Evolutionary conservation across 2,113 vertebrate species (phyloP), one percentile per base, ranked within the genome.

Genomic region (Isurus oxyrinchus): DNA sequence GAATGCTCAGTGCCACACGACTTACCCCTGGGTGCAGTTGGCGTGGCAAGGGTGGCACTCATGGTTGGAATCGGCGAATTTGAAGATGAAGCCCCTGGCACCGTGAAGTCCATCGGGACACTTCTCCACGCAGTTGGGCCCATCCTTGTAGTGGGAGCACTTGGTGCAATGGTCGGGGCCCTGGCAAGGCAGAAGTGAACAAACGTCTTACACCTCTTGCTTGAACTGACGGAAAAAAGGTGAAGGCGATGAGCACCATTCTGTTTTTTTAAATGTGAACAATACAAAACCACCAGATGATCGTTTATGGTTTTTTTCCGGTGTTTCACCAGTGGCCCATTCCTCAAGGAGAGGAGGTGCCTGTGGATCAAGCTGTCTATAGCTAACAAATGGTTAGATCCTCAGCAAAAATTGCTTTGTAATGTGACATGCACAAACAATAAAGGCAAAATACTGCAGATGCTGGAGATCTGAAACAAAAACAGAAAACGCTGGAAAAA

Each of bases 11-110:
- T 44, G 35, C 19, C 31, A 6, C 0, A 2, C 8, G 35, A n/a
- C 99, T 98, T 98, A 99, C 99, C 99, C 99, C 96, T 99, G 99
- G 76, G 99, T 99, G 97, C 99, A 99, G 98, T 99, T 99, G 31
- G 98, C 98, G 53, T 99, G 99, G 97, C 99, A 99, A 0, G 99
- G 99, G 21, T 98, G 99, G 96, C 99, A 99, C 97, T 99, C 99
- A 49, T 98, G 99, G 97, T 99, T 99, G 97, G 98, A 98, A 97
- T 99, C 99, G 0, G 99, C 98, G 0, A 99, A 99, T 97, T 99
- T 99, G 98, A 99, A 99, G 97, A 99, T 99, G 97, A 99, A 99
- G 97, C 99, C 99, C 97, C 98, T 98, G 96, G 99, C 98, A 0
- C 99, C 99, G 97, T 99, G 99, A 79, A 99, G 97, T 49, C 99